These are phyloP conservation scores for Aphaenogaster floridana DNA, from an alignment of 1,140 invertebrate species.

Conservation along the genomic window DNA sequence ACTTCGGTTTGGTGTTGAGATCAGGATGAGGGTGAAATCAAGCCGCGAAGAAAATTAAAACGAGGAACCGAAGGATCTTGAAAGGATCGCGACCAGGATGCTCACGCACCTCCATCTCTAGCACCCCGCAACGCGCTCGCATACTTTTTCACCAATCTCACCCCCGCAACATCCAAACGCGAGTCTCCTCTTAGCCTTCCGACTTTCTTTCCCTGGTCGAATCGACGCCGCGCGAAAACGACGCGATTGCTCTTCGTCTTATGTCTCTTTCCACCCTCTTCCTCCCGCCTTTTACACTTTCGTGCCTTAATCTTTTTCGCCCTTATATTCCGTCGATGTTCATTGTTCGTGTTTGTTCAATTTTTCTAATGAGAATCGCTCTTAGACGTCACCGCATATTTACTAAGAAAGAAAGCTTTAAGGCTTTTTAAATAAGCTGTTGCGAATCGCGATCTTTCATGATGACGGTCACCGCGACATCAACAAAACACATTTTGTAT, in stretches of 20 bases:
- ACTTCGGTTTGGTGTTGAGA: constrained; percentile 49
- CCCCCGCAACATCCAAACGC: constrained; percentile 27
- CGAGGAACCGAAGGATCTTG: constrained; percentile 79
- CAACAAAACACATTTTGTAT: background rate
- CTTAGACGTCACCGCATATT: background rate
- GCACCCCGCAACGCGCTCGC: constrained; percentile 32
- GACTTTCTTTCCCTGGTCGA: constrained; percentile 50
- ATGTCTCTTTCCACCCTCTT: constrained; percentile 27
- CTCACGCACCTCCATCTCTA: constrained; percentile 66
- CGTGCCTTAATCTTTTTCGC: constrained; percentile 14
- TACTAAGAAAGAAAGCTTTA: background rate
- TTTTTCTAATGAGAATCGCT: constrained; percentile 78
- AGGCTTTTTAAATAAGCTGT: background rate
- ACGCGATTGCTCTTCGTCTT: constrained; percentile 73
- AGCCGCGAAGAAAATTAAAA: constrained; percentile 84
- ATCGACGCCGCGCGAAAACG: constrained; percentile 67
- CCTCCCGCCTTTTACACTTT: constrained; percentile 32
- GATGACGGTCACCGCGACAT: background rate
- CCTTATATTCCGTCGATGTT: constrained; percentile 56
- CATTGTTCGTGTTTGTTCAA: constrained; percentile 69
- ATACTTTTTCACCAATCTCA: constrained; percentile 64
- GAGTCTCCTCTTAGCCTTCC: constrained; percentile 38
- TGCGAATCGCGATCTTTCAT: background rate
- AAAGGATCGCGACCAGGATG: constrained; percentile 72
- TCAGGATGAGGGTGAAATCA: constrained; percentile 78